Base-by-base conservation (phyloP, 2,113 vertebrate species). In the Gulo gulo region DNA sequence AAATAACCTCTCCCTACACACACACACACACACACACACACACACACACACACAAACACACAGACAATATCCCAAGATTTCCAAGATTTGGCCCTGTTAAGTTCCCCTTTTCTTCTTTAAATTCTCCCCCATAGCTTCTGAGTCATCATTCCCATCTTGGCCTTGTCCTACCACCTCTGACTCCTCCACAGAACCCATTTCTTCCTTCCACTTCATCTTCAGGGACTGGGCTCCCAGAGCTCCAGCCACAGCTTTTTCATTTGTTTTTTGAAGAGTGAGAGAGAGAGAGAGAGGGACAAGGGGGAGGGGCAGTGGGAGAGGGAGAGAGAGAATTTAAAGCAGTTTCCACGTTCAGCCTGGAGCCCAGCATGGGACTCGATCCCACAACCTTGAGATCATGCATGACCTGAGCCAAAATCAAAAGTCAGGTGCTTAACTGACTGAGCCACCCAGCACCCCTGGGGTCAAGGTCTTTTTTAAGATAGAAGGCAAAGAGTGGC, bases 321-420 rank as follows among this genome's bases (percentile, higher is more conserved):
- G 67, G 34, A 69, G 16, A n/a, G 15, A 69, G 67, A 36, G 67
- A 69, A 36, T 69, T 34, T 69, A 36, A 36, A 69, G 18, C 34
- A 36, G 34, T n/a, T 21, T 69, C 18, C n/a, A 4, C 18, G 1
- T 21, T 69, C 34, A 69, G 34, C 67, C 67, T 18, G 8, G 67
- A 69, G 67, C 67, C 34, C 67, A n/a, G 2, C 8, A 0, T 0
- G 0, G 31, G 67, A 18, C 34, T 69, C 1, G 8, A 21, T 36
- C 18, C 67, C 34, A 69, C 34, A 69, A 15, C 67, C 65, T n/a
- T n/a, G 65, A 69, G 65, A 69, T 69, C 52, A 55, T 55, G 52
- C 34, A 69, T n/a, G 34, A n/a, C 65, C 67, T 69, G 67, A 69
- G 67, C 34, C 67, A 36, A 69, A 69, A 36, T 36, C 67, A 69